Percentiles rank a stretch among this genome's conserved stretches.
Evolutionary conservation across 2,888 invertebrate genomes (phyloP).

Genomic region (Polydrusus tereticollis): DNA sequence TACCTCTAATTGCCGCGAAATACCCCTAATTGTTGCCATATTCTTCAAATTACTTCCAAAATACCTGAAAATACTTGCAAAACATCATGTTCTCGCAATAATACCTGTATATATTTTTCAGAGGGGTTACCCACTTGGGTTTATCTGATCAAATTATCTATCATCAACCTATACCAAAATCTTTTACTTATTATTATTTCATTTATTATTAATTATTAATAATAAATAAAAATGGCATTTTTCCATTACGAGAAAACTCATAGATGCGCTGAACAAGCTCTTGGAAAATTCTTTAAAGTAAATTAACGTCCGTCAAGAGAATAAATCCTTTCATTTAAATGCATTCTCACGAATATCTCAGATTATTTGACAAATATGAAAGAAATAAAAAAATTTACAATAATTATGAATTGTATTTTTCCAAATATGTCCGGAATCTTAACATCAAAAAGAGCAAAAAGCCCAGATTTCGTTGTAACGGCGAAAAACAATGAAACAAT

Average conservation of each 20-base stretch:
- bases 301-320: conserved; percentile 27
- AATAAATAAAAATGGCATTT: conserved; percentile 4
- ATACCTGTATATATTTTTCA: too few species aligned
- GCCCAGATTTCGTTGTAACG: neutral
- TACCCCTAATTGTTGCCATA: too few species aligned
- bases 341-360: too few species aligned
- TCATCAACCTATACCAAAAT: too few species aligned
- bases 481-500: conserved; percentile 4
- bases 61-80: too few species aligned
- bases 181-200: too few species aligned
- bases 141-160: too few species aligned
- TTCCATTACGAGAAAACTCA: conserved; percentile 3
- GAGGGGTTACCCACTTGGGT: too few species aligned
- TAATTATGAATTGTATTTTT: neutral
- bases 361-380: neutral
- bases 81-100: too few species aligned
- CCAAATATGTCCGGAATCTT: neutral
- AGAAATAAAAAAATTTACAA: neutral
- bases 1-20: too few species aligned
- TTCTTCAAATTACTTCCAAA: too few species aligned
- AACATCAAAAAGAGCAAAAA: neutral
- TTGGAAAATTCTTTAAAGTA: conserved; percentile 23
- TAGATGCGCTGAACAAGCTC: conserved; percentile 9
- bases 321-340: conserved; percentile 18
- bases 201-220: neutral